A percentile compares a stretch with the other conserved stretches of the same genome.
phyloP scores from a whole-genome alignment of 2,888 invertebrate species.

The Cerastis rubricosa region DNA sequence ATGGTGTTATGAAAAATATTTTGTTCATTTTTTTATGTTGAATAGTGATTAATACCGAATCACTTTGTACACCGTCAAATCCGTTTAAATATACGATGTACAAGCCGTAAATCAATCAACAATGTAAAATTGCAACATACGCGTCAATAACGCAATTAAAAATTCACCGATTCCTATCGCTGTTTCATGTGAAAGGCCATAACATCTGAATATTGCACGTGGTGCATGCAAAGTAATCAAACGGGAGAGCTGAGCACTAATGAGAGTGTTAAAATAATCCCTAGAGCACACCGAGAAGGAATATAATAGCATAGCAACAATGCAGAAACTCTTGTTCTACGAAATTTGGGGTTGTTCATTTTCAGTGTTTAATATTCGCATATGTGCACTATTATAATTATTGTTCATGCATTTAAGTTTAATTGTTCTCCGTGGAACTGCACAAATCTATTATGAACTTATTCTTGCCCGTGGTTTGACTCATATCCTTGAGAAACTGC shows the following conservation, averaged over 20 bases:
- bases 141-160: background rate
- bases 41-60: background rate
- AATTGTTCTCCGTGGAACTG: constrained; percentile 2
- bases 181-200: constrained; percentile 41
- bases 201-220: constrained; percentile 57
- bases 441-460: background rate
- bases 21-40: too few species aligned
- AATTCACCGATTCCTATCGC: constrained; percentile 12
- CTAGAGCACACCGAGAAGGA: constrained; percentile 7
- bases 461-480: background rate
- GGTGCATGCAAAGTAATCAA: constrained; percentile 58
- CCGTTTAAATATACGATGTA: background rate
- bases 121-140: background rate
- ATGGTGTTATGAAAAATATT: too few species aligned
- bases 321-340: constrained; percentile 37
- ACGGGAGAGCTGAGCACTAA: constrained; percentile 60
- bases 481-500: background rate
- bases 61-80: background rate
- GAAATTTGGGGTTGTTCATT: constrained; percentile 41
- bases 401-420: constrained; percentile 16
- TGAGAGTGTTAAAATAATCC: constrained; percentile 63
- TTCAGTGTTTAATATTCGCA: constrained; percentile 41
- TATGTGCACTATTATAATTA: constrained; percentile 19
- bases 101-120: background rate
- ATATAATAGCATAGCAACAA: constrained; percentile 26